Conservation (phyloP, 1,140 invertebrate species). For the Drosophila suzukii region DNA sequence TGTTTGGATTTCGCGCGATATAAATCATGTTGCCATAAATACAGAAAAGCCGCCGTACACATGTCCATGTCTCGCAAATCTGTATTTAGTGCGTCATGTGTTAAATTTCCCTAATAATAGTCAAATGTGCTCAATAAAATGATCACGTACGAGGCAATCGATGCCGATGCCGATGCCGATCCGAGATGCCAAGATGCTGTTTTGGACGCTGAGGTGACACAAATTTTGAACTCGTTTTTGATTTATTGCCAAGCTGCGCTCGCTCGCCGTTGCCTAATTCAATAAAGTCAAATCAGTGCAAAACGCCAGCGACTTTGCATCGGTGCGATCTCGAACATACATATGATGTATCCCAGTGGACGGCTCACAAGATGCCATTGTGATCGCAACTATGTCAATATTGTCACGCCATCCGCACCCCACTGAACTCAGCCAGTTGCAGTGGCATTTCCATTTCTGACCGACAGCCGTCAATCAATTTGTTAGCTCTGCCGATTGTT, state of each 20-base stretch:
- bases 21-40: conserved; percentile 79
- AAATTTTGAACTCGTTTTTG: conserved; percentile 67
- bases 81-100: conserved; percentile 56
- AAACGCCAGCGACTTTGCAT: conserved; percentile 49
- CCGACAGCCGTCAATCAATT: conserved; percentile 78
- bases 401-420: conserved; percentile 68
- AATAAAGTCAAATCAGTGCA: conserved; percentile 77
- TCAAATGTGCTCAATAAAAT: conserved; percentile 83
- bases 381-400: conserved; percentile 68
- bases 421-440: conserved; percentile 13
- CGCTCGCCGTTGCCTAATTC: conserved; percentile 50
- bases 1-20: conserved; percentile 51
- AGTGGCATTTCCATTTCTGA: conserved; percentile 70
- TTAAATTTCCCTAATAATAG: conserved; percentile 83
- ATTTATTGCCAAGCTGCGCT: conserved; percentile 58
- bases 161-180: conserved; percentile 14
- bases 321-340: conserved; percentile 5
- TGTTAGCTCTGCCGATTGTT: conserved; percentile 56
- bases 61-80: conserved; percentile 47
- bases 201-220: conserved; percentile 58
- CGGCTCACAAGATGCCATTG: conserved; percentile 29
- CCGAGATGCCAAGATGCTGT: conserved; percentile 21
- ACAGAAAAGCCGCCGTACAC: conserved; percentile 33
- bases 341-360: conserved; percentile 23
- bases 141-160: conserved; percentile 72